Evolutionary conservation across 1,140 invertebrate genomes (phyloP).

Genomic region (Aphis craccivora): DNA sequence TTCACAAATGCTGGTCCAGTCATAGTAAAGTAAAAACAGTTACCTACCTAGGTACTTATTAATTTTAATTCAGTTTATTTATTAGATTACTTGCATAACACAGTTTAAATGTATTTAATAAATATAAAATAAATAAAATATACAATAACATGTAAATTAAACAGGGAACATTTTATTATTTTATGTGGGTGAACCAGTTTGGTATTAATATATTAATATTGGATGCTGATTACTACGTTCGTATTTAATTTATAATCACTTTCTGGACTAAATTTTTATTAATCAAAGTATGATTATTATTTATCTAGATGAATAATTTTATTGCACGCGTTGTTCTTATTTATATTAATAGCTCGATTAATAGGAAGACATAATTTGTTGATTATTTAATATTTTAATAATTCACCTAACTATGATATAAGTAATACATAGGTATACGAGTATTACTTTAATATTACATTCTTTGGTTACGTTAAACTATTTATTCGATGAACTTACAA

Average conservation of each 20-base stretch:
- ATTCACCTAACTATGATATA: neutral
- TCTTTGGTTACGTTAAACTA: neutral
- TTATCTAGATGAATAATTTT: neutral
- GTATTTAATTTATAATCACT: neutral
- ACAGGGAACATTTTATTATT: neutral
- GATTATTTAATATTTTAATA: neutral
- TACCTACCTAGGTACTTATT: no score
- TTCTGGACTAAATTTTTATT: neutral
- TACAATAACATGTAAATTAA: neutral
- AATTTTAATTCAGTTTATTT: neutral
- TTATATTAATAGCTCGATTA: neutral
- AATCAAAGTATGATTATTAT: neutral
- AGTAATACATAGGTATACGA: neutral
- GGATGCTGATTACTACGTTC: neutral
- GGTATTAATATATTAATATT: no score
- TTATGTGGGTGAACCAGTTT: neutral
- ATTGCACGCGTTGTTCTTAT: neutral
- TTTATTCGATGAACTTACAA: constrained; percentile 4
- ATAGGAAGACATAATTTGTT: neutral
- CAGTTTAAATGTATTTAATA: neutral
- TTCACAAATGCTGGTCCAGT: neutral
- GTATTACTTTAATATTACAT: neutral
- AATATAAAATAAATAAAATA: constrained; percentile 8
- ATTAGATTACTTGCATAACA: neutral
- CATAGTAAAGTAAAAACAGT: neutral